These are phyloP conservation scores for Laterallus jamaicensis DNA, from an alignment of 2,113 vertebrate species.

Conservation along the genomic window DNA sequence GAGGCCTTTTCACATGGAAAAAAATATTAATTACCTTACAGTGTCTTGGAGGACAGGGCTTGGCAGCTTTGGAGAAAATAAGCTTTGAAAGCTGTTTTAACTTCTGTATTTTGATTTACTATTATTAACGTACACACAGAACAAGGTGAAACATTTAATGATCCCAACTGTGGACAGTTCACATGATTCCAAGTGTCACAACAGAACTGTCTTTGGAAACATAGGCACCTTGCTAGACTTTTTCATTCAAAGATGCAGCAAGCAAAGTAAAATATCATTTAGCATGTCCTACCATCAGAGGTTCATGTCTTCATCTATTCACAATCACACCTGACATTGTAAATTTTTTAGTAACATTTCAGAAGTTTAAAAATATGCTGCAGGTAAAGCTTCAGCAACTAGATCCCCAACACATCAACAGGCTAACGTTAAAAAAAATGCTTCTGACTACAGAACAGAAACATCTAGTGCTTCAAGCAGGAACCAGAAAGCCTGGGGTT, in stretches of 20 bases:
- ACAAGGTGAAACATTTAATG: background rate
- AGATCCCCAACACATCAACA: background rate
- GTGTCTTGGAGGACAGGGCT: background rate
- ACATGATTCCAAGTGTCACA: fast-evolving
- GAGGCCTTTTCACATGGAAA: background rate
- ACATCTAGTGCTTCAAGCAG: slow-evolving; percentile 27
- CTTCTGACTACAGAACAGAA: slow-evolving; percentile 3
- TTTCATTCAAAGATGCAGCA: background rate
- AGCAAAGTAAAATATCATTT: background rate
- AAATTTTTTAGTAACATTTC: background rate
- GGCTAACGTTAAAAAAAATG: background rate
- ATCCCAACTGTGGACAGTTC: background rate
- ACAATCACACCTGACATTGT: background rate
- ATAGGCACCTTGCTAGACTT: background rate
- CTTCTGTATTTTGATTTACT: background rate
- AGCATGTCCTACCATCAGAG: background rate
- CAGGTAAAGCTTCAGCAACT: background rate
- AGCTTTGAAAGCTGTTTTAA: background rate
- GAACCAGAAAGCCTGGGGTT: slow-evolving; percentile 39
- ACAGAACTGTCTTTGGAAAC: background rate
- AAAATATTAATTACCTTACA: background rate
- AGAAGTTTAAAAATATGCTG: background rate
- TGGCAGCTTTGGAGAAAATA: background rate
- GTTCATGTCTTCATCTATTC: background rate
- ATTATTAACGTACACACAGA: background rate